Base-by-base conservation (phyloP, 2,113 vertebrate genomes). In the Gambusia affinis region DNA sequence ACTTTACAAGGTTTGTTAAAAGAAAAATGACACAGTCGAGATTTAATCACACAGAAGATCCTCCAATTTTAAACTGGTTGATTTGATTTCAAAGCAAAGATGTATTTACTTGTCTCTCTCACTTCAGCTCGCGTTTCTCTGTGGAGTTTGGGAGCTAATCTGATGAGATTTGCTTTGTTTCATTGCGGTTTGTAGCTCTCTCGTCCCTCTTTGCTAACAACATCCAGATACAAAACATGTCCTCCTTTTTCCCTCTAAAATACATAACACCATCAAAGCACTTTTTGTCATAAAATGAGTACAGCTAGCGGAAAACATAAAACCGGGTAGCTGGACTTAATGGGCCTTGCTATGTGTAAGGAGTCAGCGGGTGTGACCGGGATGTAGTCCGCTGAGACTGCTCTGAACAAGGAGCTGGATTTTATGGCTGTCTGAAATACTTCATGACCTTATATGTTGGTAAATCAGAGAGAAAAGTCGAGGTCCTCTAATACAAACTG, bases 381-480 rank as follows among this genome's bases (percentile, higher is more conserved):
- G 87, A 87, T 80, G 77, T 33, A 84, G 76, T 91, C 85, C 79
- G 83, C 80, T 76, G 84, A 84, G 88, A 86, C 78, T 64, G 68
- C 67, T 82, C 84, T 64, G 35, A 62, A 68, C 76, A 60, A 69
- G 70, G 73, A 47, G n/a, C 75, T 44, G 63, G 69, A 27, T 88
- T 94, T 94, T 90, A 91, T 82, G 70, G 74, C 67, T 64, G 12
- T 72, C 84, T 85, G 79, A 92, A 92, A 93, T 92, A 91, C 87
- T 94, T 92, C 89, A 94, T 87, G 89, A 92, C 69, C 87, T 89
- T 75, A 57, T 77, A 72, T 80, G 77, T 72, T 80, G 87, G 74
- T 85, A 82, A 80, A 92, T 92, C 72, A 84, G 33, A 86, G 78
- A 1, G 22, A 66, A 44, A 68, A 75, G 65, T 69, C 62, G 15